phyloP scores from a whole-genome alignment of 2,113 vertebrate species.

The Candoia aspera region DNA sequence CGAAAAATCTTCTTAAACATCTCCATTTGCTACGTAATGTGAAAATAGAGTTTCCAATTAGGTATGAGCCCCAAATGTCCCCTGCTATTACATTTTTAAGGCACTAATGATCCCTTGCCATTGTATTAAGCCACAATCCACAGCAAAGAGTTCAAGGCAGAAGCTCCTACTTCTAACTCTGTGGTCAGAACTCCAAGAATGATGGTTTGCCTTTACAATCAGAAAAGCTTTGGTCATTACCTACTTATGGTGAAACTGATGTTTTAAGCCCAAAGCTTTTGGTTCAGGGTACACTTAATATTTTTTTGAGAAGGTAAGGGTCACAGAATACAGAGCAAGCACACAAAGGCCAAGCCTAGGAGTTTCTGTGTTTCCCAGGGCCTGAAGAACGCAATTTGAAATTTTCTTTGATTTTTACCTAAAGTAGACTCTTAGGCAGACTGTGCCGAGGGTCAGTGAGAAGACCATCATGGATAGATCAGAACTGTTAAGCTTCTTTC shows the following conservation, averaged over 20 bases:
- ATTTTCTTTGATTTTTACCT: accelerated
- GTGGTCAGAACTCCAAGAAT: background rate
- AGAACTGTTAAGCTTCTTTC: constrained; percentile 28
- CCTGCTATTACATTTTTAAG: background rate
- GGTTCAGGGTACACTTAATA: background rate
- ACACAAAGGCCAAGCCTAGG: background rate
- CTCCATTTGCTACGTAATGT: background rate
- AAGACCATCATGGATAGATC: constrained; percentile 15
- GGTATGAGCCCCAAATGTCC: background rate
- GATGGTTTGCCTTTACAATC: accelerated
- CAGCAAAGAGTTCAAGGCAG: background rate
- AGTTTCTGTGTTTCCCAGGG: background rate
- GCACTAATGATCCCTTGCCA: background rate
- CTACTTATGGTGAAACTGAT: background rate
- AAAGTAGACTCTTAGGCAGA: constrained; percentile 11
- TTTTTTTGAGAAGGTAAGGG: background rate
- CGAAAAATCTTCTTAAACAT: background rate
- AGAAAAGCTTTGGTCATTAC: background rate
- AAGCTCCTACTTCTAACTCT: background rate
- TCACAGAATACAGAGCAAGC: background rate
- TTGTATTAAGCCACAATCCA: background rate
- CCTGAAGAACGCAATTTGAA: background rate
- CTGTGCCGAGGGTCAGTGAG: constrained; percentile 46
- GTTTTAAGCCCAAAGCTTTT: background rate
- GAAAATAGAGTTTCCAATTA: background rate